Evolutionary conservation across 1,140 invertebrate genomes (phyloP).

Genomic region (Achatina immaculata): DNA sequence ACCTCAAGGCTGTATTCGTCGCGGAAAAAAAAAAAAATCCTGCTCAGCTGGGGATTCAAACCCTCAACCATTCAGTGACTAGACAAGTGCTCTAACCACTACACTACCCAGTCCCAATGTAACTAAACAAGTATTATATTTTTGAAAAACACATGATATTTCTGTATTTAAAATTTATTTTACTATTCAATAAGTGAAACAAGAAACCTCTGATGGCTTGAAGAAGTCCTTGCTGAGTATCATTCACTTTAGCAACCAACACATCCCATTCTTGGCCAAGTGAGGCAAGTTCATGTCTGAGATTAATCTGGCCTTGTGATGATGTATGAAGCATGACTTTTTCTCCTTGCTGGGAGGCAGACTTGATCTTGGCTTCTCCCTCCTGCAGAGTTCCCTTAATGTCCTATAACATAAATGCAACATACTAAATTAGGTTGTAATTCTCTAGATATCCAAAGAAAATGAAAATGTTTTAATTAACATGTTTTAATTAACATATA

Average conservation of each 20-base stretch:
- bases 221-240: slow-evolving; percentile 76
- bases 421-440: background rate
- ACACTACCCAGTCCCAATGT: too few species aligned
- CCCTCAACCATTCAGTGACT: too few species aligned
- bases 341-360: slow-evolving; percentile 56
- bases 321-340: slow-evolving; percentile 78
- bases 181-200: too few species aligned
- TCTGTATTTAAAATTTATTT: too few species aligned
- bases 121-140: too few species aligned
- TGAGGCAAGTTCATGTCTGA: slow-evolving; percentile 83
- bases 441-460: background rate
- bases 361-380: slow-evolving; percentile 62
- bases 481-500: too few species aligned
- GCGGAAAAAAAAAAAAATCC: too few species aligned
- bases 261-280: slow-evolving; percentile 81
- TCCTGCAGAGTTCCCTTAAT: slow-evolving; percentile 56
- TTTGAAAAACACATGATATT: too few species aligned
- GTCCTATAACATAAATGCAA: slow-evolving; percentile 49
- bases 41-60: too few species aligned
- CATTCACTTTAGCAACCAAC: slow-evolving; percentile 76
- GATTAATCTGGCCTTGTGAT: slow-evolving; percentile 80
- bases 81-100: too few species aligned
- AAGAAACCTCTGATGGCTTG: slow-evolving; percentile 76
- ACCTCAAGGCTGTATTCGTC: too few species aligned
- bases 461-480: too few species aligned